Base-by-base conservation (phyloP, 2,113 vertebrate genomes). In the Octodon degus region DNA sequence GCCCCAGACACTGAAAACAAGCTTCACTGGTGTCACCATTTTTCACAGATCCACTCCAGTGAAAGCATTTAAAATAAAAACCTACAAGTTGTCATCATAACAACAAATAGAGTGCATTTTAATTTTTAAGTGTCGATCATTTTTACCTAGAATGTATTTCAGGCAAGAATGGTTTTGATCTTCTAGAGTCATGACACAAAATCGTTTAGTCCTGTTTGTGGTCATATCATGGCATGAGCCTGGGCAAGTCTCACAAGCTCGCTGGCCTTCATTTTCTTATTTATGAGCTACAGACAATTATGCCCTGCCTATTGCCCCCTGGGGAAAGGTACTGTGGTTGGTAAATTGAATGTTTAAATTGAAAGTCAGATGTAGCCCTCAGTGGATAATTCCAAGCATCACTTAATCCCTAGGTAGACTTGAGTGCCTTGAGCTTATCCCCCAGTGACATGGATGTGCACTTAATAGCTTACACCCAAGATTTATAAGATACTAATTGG, bases 101-200 rank as follows among this genome's bases (percentile, higher is more conserved):
- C 93, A 90, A 79, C 19, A 83, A 86, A 93, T 76, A 90, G 68
- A 93, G 63, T 76, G 14, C 55, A 89, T 40, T 87, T 95, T 94
- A 96, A 93, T 93, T 88, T 94, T 43, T 90, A 79, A 70, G 53
- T 55, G 65, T 82, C 93, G n/a, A 86, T 92, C 37, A 68, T 77
- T 96, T 97, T 96, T 89, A 72, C 84, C 79, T n/a, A 93, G 94
- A 77, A 87, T 16, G 3, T 17, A 80, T 62, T 80, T 89, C 62
- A 60, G 43, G 43, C 84, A 92, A 68, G 60, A 95, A 86, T 85
- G 60, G 70, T 86, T 97, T 96, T 96, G 91, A 90, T 94, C 82
- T 92, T 96, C 92, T 91, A 92, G 19, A 82, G 58, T 58, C 37
- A 37, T 55, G 74, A 96, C 70, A 86, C 79, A 67, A 85, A 92